Conservation (phyloP, 2,888 invertebrate species). For the Vesta saturnalis region DNA sequence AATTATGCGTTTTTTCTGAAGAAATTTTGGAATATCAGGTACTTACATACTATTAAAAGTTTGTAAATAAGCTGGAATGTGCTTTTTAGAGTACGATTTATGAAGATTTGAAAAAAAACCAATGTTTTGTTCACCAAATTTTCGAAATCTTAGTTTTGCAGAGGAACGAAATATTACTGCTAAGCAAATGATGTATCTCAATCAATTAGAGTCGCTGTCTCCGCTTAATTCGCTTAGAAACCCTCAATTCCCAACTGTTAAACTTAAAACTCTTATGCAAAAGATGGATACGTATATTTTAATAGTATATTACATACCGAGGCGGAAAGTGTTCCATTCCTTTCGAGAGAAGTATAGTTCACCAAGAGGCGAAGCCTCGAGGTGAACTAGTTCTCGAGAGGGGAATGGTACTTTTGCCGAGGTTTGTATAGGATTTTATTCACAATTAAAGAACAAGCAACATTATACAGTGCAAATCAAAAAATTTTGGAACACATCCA, state of each 20-base stretch:
- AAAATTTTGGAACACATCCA: no score
- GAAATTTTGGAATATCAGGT: constrained; percentile 66
- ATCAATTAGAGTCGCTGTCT: constrained; percentile 71
- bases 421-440: no score
- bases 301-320: no score
- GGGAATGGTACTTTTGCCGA: no score
- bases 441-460: no score
- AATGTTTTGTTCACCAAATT: constrained; percentile 48
- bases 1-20: constrained; percentile 65
- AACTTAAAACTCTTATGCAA: constrained; percentile 67
- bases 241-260: constrained; percentile 64
- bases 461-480: no score
- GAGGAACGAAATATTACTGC: constrained; percentile 66
- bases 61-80: neutral
- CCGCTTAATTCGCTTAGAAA: constrained; percentile 65
- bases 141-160: constrained; percentile 45
- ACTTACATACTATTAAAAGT: constrained; percentile 23
- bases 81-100: constrained; percentile 50
- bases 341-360: no score
- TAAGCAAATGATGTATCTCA: constrained; percentile 71
- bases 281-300: no score
- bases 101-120: constrained; percentile 48
- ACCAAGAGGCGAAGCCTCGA: no score
- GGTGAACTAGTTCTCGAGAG: no score
- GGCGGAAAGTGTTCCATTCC: no score